phyloP scores from a whole-genome alignment of 2,113 vertebrate species.

The Corvus moneduloides region DNA sequence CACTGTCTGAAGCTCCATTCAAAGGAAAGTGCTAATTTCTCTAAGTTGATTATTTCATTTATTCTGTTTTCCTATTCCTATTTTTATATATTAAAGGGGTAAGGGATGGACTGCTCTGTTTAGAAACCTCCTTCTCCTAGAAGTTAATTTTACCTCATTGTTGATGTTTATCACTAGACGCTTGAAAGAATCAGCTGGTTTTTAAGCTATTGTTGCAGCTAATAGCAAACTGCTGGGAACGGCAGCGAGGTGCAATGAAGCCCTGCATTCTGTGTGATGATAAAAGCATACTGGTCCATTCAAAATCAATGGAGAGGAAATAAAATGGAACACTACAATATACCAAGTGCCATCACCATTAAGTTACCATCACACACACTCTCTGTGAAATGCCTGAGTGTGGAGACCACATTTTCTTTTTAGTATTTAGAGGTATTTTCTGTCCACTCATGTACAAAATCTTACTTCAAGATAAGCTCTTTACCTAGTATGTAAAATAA shows the following conservation, averaged over 20 bases:
- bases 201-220: background rate
- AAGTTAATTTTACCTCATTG: background rate
- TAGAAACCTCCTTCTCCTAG: background rate
- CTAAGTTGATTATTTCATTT: background rate
- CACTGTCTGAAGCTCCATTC: background rate
- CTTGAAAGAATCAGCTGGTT: background rate
- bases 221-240: background rate
- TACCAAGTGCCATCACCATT: background rate
- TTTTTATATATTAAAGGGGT: background rate
- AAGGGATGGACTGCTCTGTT: background rate
- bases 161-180: background rate
- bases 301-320: background rate
- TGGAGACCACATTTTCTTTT: background rate
- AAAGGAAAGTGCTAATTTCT: background rate
- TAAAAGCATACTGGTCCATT: background rate
- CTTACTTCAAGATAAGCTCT: background rate
- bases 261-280: background rate
- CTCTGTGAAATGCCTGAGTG: background rate
- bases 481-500: background rate
- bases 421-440: background rate
- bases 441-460: background rate
- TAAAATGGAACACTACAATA: background rate
- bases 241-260: background rate
- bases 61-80: background rate
- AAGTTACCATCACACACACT: background rate